Evolutionary conservation across 2,888 invertebrate species (phyloP).

Genomic region (Plagodis dolabraria): DNA sequence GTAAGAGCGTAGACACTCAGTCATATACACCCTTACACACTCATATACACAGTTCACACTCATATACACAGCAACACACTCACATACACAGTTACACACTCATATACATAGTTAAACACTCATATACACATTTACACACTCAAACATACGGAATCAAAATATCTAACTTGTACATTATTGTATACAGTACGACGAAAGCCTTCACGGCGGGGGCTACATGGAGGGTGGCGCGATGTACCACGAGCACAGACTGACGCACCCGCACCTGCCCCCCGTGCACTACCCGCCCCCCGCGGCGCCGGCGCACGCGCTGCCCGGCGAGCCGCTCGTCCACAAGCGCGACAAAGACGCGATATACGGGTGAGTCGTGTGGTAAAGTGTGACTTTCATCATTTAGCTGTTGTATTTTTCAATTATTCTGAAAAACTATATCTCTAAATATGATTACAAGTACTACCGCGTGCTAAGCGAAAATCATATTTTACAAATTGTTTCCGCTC

Average conservation of each 20-base stretch:
- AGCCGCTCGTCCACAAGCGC: conserved; percentile 97
- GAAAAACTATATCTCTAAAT: too few relatives aligned
- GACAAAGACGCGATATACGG: conserved; percentile 99
- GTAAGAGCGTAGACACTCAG: neutral
- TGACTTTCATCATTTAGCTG: conserved; percentile 31
- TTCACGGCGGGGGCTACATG: conserved; percentile 93
- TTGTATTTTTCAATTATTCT: neutral
- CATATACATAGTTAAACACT: neutral
- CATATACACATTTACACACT: conserved; percentile 3
- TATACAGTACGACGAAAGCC: conserved; percentile 97
- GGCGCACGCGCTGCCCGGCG: conserved; percentile 94
- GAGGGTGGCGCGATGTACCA: conserved; percentile 91
- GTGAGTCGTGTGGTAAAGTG: conserved; percentile 89
- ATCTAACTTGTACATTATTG: conserved; percentile 36
- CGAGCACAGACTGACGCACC: conserved; percentile 93
- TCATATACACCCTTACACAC: neutral
- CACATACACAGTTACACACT: neutral
- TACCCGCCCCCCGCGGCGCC: conserved; percentile 94
- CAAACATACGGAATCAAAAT: neutral
- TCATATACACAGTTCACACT: neutral
- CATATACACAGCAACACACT: neutral
- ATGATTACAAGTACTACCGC: too few relatives aligned
- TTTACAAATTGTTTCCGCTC: too few relatives aligned
- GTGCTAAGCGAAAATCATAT: too few relatives aligned
- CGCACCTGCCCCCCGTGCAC: conserved; percentile 89